Base-by-base conservation (phyloP, 2,113 vertebrate genomes). In the Equus przewalskii region DNA sequence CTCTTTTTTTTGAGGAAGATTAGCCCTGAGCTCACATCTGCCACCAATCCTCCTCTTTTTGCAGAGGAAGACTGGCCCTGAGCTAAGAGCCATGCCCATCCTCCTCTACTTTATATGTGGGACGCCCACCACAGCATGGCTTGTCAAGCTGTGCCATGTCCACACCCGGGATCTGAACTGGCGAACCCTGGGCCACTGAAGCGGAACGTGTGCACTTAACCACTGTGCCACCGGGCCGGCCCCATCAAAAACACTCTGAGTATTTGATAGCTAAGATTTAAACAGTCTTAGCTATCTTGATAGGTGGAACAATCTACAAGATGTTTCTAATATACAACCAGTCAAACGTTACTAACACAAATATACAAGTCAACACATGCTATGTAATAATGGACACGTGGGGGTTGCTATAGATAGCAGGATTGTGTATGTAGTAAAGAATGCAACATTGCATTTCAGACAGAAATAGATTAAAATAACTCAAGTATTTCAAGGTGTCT, bases 401-500 rank as follows among this genome's bases (percentile, higher is more conserved):
- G 15, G 67, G 2, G 8, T 8, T 64, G 26, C 44, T 65, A 10
- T 7, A 24, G 14, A 28, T 16, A 79, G 30, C 14, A 69, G 33
- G 30, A 75, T 1, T 79, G 14, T 44, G 15, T 33, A 28, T 46
- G 51, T 83, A 24, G 14, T 33, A 36, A 92, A 82, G 56, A 36
- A 75, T 8, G 1, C 2, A 54, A 56, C 14, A 28, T 12, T 88
- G 13, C 12, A 76, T 89, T 97, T 93, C 22, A 56, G n/a, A 67
- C 24, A 72, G 54, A 95, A 89, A 60, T 26, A 60, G 28, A 83
- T 87, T 89, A 67, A 92, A 96, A 84, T 86, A 58, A 75, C 14
- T 67, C 26, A 56, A 26, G 6, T 80, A 46, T 84, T 87, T 1
- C 21, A 58, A 94, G 9, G 28, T 72, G 33, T 95, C 89, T 96